A percentile compares a stretch with the other conserved stretches of the same genome.
Evolutionary conservation across 2,113 vertebrate genomes (phyloP).

Genomic region (Xiphophorus maculatus): DNA sequence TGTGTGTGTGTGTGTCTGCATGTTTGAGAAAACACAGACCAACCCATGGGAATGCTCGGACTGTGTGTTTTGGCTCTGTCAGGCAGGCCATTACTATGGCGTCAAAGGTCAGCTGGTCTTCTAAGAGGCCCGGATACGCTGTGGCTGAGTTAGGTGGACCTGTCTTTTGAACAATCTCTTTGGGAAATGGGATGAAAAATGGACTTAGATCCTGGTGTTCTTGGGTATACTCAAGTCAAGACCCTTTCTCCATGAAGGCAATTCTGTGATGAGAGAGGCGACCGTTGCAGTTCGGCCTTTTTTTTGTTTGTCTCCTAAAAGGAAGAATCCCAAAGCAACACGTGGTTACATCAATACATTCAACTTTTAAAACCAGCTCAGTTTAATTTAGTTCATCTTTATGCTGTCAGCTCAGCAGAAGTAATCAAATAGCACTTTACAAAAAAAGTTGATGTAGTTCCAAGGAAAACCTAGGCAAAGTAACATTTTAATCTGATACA

Average conservation of each 20-base stretch:
- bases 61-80: conserved; percentile 72
- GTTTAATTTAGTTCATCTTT: neutral
- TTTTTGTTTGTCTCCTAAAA: neutral
- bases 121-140: conserved; percentile 52
- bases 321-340: conserved; percentile 19
- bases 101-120: conserved; percentile 65
- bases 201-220: conserved; percentile 20
- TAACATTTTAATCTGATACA: no score
- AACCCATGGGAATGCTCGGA: conserved; percentile 53
- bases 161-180: conserved; percentile 46
- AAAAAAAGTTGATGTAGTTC: neutral
- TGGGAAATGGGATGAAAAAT: conserved; percentile 21
- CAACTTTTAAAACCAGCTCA: neutral
- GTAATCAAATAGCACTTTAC: neutral
- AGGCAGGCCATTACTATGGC: conserved; percentile 57
- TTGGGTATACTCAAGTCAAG: conserved; percentile 20
- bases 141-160: conserved; percentile 33
- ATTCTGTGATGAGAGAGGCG: conserved; percentile 18
- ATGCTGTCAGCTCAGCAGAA: neutral
- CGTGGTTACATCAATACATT: neutral
- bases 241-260: neutral
- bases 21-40: conserved; percentile 71
- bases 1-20: neutral
- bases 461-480: neutral
- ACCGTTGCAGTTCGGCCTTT: conserved; percentile 12